Evolutionary conservation across 2,113 vertebrate genomes (phyloP).

Genomic region (Pygoscelis antarcticus): DNA sequence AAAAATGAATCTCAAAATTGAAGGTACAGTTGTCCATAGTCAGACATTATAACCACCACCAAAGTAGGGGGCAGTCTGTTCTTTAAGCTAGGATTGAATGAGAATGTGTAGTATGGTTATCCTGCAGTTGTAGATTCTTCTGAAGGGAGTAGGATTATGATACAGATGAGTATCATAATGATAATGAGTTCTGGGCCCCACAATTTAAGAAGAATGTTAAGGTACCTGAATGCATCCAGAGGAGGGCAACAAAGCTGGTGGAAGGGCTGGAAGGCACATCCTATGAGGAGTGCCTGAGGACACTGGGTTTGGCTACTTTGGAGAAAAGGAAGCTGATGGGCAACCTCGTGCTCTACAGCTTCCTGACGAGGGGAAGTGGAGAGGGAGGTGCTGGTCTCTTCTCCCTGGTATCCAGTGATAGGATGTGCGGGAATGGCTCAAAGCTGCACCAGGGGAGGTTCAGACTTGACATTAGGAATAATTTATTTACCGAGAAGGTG

Average conservation of each 20-base stretch:
- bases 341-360: not conserved
- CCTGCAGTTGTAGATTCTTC: not conserved
- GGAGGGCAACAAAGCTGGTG: not conserved
- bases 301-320: not conserved
- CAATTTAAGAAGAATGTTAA: not conserved
- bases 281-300: accelerated
- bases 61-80: not conserved
- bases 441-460: not conserved
- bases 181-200: not conserved
- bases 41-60: not conserved
- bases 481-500: not conserved
- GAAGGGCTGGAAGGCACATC: not conserved
- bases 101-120: not conserved
- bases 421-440: not conserved
- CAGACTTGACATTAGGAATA: not conserved
- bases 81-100: not conserved
- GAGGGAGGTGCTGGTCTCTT: not conserved
- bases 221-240: not conserved
- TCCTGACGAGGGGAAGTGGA: not conserved
- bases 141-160: not conserved
- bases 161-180: not conserved
- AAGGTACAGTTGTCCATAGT: not conserved
- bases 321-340: not conserved
- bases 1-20: not conserved
- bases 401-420: not conserved